A percentile compares a stretch with the other conserved stretches of the same genome.
Evolutionary conservation across 2,113 vertebrate species (phyloP).

Genomic region (Malurus melanocephalus): DNA sequence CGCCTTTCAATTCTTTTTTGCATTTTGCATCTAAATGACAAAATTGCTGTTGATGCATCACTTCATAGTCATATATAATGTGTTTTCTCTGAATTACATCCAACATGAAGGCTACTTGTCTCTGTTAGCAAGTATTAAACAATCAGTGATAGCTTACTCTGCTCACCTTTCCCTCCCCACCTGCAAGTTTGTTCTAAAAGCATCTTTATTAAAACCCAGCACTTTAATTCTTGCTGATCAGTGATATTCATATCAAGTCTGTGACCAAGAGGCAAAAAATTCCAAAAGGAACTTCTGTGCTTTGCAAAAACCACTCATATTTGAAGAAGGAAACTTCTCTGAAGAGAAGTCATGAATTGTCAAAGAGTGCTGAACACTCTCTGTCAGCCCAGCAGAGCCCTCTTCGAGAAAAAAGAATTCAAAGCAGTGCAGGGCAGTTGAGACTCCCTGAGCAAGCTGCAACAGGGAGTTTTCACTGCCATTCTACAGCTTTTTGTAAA

Average conservation of each 20-base stretch:
- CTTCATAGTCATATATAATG: not conserved
- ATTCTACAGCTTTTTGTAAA: slow-evolving; percentile 33
- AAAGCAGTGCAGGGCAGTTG: not conserved
- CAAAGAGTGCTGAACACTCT: not conserved
- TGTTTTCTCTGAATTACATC: not conserved
- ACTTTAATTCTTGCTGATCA: not conserved
- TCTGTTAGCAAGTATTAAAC: not conserved
- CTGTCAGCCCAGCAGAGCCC: not conserved
- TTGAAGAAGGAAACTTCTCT: not conserved
- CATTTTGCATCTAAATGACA: not conserved
- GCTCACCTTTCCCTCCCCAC: not conserved
- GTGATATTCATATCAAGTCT: not conserved
- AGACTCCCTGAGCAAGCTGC: not conserved
- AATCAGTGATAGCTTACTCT: not conserved
- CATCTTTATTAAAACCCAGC: not conserved
- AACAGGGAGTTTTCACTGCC: not conserved
- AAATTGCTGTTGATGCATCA: not conserved
- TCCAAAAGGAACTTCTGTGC: slow-evolving; percentile 3
- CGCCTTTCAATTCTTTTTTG: not conserved
- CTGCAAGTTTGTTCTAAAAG: not conserved
- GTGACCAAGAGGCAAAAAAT: not conserved
- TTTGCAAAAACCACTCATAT: not conserved
- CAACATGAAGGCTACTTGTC: not conserved
- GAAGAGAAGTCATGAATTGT: not conserved
- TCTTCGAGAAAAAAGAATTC: not conserved